These are phyloP conservation scores for Dryadula phaetusa DNA, from an alignment of 2,888 invertebrate genomes.

Conservation along the genomic window DNA sequence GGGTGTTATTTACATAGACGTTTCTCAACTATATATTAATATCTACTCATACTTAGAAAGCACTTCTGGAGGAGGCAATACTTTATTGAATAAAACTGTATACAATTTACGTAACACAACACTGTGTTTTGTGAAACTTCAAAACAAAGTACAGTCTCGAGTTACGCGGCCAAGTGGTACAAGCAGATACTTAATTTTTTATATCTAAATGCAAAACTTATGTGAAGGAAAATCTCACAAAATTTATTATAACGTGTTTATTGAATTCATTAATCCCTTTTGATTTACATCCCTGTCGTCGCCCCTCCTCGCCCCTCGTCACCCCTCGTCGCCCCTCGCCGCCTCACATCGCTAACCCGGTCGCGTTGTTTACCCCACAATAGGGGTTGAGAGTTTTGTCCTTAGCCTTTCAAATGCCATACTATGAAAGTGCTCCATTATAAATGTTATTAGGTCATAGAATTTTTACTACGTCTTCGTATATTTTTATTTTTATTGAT, in stretches of 20 bases:
- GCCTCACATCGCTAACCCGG: constrained; percentile 23
- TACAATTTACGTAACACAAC: no score
- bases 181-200: no score
- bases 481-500: constrained; percentile 14
- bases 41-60: no score
- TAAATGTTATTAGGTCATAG: constrained; percentile 21
- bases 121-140: no score
- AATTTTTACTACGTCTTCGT: constrained; percentile 1
- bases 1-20: no score
- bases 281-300: constrained; percentile 4
- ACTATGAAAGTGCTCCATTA: constrained; percentile 12
- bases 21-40: no score
- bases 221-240: not conserved
- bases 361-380: constrained; percentile 22
- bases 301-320: not conserved
- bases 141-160: no score
- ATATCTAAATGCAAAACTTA: not conserved
- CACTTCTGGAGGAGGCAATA: no score
- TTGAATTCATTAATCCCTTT: constrained; percentile 5
- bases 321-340: not conserved
- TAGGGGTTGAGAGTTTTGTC: constrained; percentile 6
- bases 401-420: constrained; percentile 24
- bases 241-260: constrained; percentile 4
- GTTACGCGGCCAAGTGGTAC: no score
- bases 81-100: no score